Evolutionary conservation across 2,113 vertebrate species (phyloP).

Genomic region (Barnardius zonarius): DNA sequence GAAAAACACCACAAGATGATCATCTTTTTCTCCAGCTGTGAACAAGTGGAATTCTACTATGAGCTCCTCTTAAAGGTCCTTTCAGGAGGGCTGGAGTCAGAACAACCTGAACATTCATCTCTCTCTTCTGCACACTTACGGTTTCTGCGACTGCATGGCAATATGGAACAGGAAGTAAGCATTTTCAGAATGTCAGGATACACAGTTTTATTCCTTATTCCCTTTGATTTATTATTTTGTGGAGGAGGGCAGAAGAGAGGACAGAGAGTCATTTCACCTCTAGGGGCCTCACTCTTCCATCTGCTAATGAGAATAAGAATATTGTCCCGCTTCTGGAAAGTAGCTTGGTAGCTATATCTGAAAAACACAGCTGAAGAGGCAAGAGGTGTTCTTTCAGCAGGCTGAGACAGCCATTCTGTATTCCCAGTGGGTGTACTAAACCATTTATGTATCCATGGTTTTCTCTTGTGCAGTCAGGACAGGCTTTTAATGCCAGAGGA

Average conservation of each 20-base stretch:
- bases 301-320: slow-evolving; percentile 51
- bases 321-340: slow-evolving; percentile 42
- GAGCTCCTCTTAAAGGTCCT: slow-evolving; percentile 81
- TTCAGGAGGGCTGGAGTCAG: background rate
- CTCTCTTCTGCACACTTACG: background rate
- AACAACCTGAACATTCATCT: background rate
- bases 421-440: slow-evolving; percentile 10
- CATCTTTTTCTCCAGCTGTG: slow-evolving; percentile 91
- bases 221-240: slow-evolving; percentile 14
- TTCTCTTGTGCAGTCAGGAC: background rate
- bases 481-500: background rate
- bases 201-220: background rate
- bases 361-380: slow-evolving; percentile 32
- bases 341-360: background rate
- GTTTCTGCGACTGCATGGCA: slow-evolving; percentile 88
- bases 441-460: background rate
- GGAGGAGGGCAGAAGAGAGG: slow-evolving; percentile 38
- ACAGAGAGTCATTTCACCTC: slow-evolving; percentile 47
- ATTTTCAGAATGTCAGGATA: background rate
- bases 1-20: slow-evolving; percentile 85
- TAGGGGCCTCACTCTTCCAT: slow-evolving; percentile 59
- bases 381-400: slow-evolving; percentile 30
- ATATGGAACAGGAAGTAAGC: slow-evolving; percentile 92
- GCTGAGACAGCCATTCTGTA: background rate
- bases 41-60: slow-evolving; percentile 90